These are phyloP conservation scores for Hyperoplus immaculatus DNA, from an alignment of 2,797 vertebrate genomes.

Conservation along the genomic window DNA sequence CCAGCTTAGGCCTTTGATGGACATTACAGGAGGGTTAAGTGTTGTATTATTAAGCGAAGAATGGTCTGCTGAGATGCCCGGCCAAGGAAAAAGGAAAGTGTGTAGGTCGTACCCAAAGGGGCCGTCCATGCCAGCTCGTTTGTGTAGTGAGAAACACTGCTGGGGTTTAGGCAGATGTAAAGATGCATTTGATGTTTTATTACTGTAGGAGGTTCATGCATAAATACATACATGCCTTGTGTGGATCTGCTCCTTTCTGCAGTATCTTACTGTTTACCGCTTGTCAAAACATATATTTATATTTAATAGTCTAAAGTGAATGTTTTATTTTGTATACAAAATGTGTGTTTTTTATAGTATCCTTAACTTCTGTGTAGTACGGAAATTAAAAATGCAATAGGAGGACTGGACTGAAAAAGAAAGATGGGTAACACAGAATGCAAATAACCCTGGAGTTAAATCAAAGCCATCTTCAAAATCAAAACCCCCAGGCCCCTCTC, in stretches of 20 bases:
- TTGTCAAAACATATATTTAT: constrained; percentile 21
- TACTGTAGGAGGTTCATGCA: constrained; percentile 41
- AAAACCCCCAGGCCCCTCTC: constrained; percentile 66
- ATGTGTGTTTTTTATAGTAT: constrained; percentile 7
- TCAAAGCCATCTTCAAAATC: constrained; percentile 80
- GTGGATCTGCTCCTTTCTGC: constrained; percentile 8
- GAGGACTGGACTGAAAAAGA: constrained; percentile 19
- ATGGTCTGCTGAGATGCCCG: constrained; percentile 60
- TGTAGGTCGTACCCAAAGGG: constrained; percentile 75
- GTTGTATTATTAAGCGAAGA: constrained; percentile 82
- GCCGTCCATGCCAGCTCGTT: constrained; percentile 66
- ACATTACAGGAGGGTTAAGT: constrained; percentile 77
- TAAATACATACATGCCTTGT: constrained; percentile 31
- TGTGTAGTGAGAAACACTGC: constrained; percentile 65
- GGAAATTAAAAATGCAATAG: constrained; percentile 36
- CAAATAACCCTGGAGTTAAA: constrained; percentile 76
- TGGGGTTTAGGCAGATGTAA: constrained; percentile 61
- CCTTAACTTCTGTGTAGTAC: constrained; percentile 1
- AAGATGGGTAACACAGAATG: constrained; percentile 50
- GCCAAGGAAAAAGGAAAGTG: constrained; percentile 59
- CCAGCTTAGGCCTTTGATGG: constrained; percentile 73
- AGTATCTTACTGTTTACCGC: constrained; percentile 16
- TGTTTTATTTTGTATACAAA: constrained; percentile 4
- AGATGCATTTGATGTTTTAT: constrained; percentile 64
- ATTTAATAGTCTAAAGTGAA: constrained; percentile 18